These are phyloP conservation scores for Phalacrocorax pelagicus DNA, from an alignment of 2,113 vertebrate species.

Conservation along the genomic window DNA sequence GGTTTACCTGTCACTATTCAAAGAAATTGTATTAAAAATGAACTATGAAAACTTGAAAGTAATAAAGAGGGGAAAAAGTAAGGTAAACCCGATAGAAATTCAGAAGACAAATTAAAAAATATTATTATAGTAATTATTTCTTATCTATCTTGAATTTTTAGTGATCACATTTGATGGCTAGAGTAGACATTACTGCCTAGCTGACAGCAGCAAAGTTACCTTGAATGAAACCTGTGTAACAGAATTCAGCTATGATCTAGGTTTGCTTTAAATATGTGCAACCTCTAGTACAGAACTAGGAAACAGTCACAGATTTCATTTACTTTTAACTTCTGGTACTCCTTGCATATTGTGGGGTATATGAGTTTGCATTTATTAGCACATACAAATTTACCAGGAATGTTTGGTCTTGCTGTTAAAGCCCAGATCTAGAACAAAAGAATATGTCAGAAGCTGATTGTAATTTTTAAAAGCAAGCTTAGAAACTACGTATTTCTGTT, in stretches of 20 bases:
- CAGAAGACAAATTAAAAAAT: background rate
- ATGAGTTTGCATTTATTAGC: constrained; percentile 51
- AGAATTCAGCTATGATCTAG: background rate
- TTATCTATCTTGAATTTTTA: background rate
- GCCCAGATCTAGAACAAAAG: constrained; percentile 15
- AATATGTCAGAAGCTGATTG: background rate
- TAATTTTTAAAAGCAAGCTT: constrained; percentile 16
- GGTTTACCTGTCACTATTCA: background rate
- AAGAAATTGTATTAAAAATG: background rate
- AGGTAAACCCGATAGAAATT: background rate
- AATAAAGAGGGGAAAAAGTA: background rate
- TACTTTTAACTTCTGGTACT: constrained; percentile 42
- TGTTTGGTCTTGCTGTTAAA: constrained; percentile 63
- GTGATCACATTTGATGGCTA: background rate
- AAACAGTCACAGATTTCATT: constrained; percentile 36
- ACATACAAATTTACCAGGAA: constrained; percentile 40
- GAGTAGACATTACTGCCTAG: background rate
- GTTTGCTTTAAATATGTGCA: background rate
- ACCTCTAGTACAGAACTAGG: background rate
- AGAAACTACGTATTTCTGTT: background rate
- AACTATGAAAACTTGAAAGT: background rate
- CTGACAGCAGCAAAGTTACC: background rate
- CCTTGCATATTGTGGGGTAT: constrained; percentile 20
- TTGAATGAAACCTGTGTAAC: background rate
- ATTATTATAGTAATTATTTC: background rate